Evolutionary conservation across 2,113 vertebrate species (phyloP).

Genomic region (Jacana jacana): DNA sequence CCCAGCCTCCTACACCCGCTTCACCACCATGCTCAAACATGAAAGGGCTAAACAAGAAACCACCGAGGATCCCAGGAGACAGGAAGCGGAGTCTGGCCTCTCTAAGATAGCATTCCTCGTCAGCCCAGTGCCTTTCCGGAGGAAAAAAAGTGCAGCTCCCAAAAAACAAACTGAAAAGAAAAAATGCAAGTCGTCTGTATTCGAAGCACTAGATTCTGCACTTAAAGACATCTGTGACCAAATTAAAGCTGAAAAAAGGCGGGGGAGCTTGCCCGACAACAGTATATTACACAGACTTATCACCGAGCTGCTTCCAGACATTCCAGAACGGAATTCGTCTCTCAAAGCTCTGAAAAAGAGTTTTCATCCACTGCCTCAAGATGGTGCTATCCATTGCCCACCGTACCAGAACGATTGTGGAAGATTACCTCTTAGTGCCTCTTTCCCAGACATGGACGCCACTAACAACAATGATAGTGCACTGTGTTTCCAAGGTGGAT

Average conservation of each 20-base stretch:
- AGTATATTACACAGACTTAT: constrained; percentile 93
- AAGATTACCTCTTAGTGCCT: constrained; percentile 87
- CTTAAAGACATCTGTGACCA: constrained; percentile 97
- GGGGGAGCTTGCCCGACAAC: constrained; percentile 88
- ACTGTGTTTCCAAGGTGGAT: constrained; percentile 91
- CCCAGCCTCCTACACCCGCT: constrained; percentile 93
- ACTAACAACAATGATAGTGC: constrained; percentile 84
- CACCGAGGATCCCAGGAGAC: constrained; percentile 75
- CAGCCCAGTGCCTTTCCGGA: constrained; percentile 98
- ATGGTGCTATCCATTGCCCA: constrained; percentile 78
- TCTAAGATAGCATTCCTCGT: constrained; percentile 97
- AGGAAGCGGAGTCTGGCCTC: constrained; percentile 85
- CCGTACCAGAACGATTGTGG: constrained; percentile 78
- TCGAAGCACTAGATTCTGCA: constrained; percentile 92
- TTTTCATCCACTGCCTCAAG: constrained; percentile 76
- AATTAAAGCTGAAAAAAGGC: constrained; percentile 88
- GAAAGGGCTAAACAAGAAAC: constrained; percentile 88
- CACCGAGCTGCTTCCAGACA: constrained; percentile 92
- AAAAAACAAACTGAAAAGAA: constrained; percentile 81
- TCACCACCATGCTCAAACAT: constrained; percentile 95
- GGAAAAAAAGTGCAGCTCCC: constrained; percentile 88
- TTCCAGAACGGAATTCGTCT: constrained; percentile 95
- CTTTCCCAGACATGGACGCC: constrained; percentile 84
- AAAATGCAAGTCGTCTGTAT: constrained; percentile 88
- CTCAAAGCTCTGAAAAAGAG: constrained; percentile 79